Evolutionary conservation across 1,140 invertebrate genomes (phyloP).

Genomic region (Eufriesea mexicana): DNA sequence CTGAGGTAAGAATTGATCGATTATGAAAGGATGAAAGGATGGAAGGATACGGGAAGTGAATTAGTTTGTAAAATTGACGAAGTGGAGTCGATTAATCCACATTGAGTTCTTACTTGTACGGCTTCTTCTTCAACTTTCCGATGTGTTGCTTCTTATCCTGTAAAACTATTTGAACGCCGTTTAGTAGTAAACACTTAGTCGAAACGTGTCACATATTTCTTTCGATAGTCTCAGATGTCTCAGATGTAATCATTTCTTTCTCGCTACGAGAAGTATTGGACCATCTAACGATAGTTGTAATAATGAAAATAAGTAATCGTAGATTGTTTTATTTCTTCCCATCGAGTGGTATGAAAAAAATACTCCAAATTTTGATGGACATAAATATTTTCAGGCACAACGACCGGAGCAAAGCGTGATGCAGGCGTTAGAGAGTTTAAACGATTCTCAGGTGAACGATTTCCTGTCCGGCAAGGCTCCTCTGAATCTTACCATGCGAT

Average conservation of each 20-base stretch:
- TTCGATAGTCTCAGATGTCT: not conserved
- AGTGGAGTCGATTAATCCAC: not conserved
- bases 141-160: constrained; percentile 4
- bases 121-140: not conserved
- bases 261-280: not conserved
- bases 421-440: constrained; percentile 96
- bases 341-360: not conserved
- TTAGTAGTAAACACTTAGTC: constrained; percentile 16
- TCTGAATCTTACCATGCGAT: constrained; percentile 95
- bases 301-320: not conserved
- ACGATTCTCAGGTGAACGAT: constrained; percentile 95
- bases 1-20: not conserved
- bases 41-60: not conserved
- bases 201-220: constrained; percentile 1
- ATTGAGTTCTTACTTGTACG: not conserved
- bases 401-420: constrained; percentile 96
- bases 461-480: constrained; percentile 96
- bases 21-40: not conserved
- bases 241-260: not conserved
- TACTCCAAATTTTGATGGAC: not conserved
- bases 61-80: not conserved
- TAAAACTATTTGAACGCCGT: constrained; percentile 31
- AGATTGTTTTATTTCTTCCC: not conserved
- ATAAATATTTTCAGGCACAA: constrained; percentile 88
- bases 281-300: not conserved